Base-by-base conservation (phyloP, 2,113 vertebrate genomes). In the Pedetes capensis region DNA sequence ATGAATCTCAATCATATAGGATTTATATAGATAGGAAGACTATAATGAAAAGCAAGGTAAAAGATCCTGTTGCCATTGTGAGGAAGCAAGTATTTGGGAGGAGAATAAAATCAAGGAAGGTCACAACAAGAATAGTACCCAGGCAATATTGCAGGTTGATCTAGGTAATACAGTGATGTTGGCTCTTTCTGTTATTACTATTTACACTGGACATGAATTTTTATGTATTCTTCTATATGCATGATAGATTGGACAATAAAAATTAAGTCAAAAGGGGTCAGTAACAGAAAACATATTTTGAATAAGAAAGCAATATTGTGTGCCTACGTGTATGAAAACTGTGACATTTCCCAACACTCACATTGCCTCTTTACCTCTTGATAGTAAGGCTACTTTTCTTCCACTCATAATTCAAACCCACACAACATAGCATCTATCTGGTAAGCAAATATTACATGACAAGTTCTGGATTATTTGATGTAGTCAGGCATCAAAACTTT, bases 201-300 rank as follows among this genome's bases (percentile, higher is more conserved):
- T 74, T 93, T 71, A 75, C 5, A 39, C 4, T 13, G 9, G 34
- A 75, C 57, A 79, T 74, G 34, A 81, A 49, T n/a, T 69, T 89
- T 87, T 63, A 76, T 72, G 68, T 85, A 53, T 68, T 74, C 20
- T 64, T 95, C 87, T 72, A 16, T 53, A 53, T 85, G 25, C 42
- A 89, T 78, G 74, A 49, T n/a, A 91, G 66, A 86, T 80, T 91
- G 78, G 39, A 94, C 27, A 69, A 20, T 59, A 76, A 89, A 93
- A 82, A 63, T 63, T 55, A 75, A 85, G n/a, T 57, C 63, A 87
- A 93, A 47, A 95, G n/a, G 22, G 32, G 14, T 23, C 84, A 57
- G 44, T 72, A 85, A 85, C 11, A 94, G 34, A 69, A 91, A 79
- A 75, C 5, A 42, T 37, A 39, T 53, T 93, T 79, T 93, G 22